These are phyloP conservation scores for Ursus arctos DNA, from an alignment of 2,113 vertebrate species.

Conservation along the genomic window DNA sequence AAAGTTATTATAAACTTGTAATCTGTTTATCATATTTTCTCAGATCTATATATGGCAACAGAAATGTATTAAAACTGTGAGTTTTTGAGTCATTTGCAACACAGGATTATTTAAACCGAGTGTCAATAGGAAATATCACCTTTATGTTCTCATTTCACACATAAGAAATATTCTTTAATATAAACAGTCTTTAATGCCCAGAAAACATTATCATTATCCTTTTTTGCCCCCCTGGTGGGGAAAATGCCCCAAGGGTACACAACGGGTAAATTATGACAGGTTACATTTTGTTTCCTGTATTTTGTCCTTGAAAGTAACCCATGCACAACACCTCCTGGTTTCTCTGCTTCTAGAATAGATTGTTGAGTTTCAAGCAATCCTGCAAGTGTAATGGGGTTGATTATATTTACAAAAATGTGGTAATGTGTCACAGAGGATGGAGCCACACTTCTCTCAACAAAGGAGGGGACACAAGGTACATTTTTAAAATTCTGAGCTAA, in stretches of 20 bases:
- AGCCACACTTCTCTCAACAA: neutral
- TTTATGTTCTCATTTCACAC: constrained; percentile 57
- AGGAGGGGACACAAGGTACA: neutral
- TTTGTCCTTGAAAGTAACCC: constrained; percentile 30
- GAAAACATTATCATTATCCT: neutral
- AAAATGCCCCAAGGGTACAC: neutral
- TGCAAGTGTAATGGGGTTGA: neutral
- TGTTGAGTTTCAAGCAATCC: neutral
- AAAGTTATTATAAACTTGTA: neutral
- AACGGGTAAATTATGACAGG: neutral
- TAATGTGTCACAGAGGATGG: neutral
- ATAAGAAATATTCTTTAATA: neutral
- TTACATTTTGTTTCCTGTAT: neutral
- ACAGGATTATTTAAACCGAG: neutral
- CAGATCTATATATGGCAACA: neutral
- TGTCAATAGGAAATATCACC: constrained; percentile 13
- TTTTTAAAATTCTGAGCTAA: neutral
- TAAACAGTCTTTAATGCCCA: neutral
- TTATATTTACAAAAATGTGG: constrained; percentile 57
- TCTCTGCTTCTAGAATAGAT: neutral
- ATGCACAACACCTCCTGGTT: neutral
- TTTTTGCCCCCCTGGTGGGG: neutral
- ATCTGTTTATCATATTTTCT: neutral
- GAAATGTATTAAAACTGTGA: constrained; percentile 11
- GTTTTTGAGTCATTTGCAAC: constrained; percentile 25